Percentiles rank a stretch among this genome's conserved stretches.
These are phyloP conservation scores for Rhineura floridana DNA, from an alignment of 2,113 vertebrate genomes.

Conservation along the genomic window DNA sequence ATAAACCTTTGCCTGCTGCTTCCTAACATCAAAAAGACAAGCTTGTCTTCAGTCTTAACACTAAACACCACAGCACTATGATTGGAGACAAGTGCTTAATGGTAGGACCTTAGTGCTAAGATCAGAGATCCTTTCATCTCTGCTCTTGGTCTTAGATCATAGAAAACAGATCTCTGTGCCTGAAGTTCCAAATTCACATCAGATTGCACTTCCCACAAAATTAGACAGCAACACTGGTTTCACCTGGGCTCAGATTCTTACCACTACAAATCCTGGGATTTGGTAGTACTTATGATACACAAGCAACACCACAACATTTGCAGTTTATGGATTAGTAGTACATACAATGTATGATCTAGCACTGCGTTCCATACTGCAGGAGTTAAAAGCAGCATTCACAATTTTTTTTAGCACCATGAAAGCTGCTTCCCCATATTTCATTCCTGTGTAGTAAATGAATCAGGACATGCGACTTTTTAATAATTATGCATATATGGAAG, in stretches of 20 bases:
- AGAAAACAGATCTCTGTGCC: no score
- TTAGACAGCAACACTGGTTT: not conserved
- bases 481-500: no score
- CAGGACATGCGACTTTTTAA: not conserved
- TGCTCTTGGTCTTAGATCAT: no score
- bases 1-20: no score
- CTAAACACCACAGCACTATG: no score
- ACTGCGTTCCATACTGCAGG: not conserved
- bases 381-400: not conserved
- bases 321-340: not conserved
- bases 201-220: not conserved
- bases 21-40: no score
- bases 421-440: not conserved
- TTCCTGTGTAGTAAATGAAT: not conserved
- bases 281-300: not conserved
- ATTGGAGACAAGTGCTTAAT: no score
- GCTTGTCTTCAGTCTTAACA: no score
- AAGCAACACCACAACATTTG: not conserved
- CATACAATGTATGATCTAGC: not conserved
- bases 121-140: no score
- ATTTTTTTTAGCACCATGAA: not conserved
- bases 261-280: not conserved
- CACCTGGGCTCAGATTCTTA: fast-evolving
- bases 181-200: no score
- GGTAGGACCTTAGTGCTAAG: no score